Conservation (phyloP, 1,140 invertebrate genomes). For the Bombus waltoni region DNA sequence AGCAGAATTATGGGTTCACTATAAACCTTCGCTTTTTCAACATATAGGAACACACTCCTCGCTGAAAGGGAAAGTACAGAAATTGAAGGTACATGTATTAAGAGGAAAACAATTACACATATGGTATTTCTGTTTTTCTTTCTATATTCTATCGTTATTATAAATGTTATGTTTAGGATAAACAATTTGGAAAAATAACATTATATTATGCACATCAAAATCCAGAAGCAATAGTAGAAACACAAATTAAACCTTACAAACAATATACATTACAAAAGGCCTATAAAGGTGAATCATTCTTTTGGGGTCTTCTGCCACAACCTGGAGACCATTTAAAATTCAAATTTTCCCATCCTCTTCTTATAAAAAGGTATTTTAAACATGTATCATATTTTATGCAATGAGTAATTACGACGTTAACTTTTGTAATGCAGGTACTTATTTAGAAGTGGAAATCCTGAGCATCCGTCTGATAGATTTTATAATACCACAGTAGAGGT, state of each 20-base stretch:
- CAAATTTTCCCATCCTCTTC: constrained; percentile 90
- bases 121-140: constrained; percentile 9
- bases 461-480: constrained; percentile 95
- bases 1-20: constrained; percentile 92
- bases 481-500: constrained; percentile 95
- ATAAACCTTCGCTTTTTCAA: constrained; percentile 97
- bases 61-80: constrained; percentile 98
- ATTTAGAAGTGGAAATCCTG: constrained; percentile 95
- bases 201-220: constrained; percentile 92
- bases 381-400: background rate
- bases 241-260: constrained; percentile 93
- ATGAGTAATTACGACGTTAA: constrained; percentile 11
- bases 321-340: constrained; percentile 92
- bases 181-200: constrained; percentile 94
- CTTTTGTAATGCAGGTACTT: constrained; percentile 86
- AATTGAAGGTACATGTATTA: constrained; percentile 90
- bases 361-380: constrained; percentile 87
- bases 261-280: constrained; percentile 91
- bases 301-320: constrained; percentile 95
- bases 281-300: constrained; percentile 94
- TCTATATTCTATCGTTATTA: constrained; percentile 22
- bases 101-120: constrained; percentile 16
- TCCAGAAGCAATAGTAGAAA: constrained; percentile 88
- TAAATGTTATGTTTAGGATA: constrained; percentile 86
- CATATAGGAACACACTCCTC: constrained; percentile 98